Conservation (phyloP, 2,888 invertebrate genomes). For the Phaedon cochleariae region DNA sequence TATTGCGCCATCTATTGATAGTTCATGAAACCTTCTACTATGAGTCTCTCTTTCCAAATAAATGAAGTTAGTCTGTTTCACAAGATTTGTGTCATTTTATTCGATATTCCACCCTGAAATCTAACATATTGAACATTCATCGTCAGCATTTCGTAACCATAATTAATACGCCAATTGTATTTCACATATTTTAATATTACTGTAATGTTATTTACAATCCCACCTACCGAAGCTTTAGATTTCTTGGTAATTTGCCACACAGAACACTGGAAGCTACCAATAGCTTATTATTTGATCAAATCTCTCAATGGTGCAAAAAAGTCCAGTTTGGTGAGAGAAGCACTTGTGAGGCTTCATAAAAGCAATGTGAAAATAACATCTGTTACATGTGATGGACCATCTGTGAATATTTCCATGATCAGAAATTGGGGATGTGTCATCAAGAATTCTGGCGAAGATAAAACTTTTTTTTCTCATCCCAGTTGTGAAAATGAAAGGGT, state of each 20-base stretch:
- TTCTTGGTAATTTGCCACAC: slow-evolving; percentile 18
- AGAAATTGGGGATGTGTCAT: slow-evolving; percentile 31
- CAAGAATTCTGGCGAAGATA: slow-evolving; percentile 13
- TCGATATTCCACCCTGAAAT: not conserved
- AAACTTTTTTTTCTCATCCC: slow-evolving; percentile 34
- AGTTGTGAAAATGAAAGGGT: not conserved
- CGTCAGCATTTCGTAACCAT: too few species aligned
- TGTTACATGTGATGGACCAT: slow-evolving; percentile 41
- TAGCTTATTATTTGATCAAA: slow-evolving; percentile 28
- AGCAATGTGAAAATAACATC: slow-evolving; percentile 32
- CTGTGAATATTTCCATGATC: slow-evolving; percentile 29
- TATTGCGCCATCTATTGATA: too few species aligned
- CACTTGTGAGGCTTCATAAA: slow-evolving; percentile 29
- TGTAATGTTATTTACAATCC: too few species aligned
- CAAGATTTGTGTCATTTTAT: too few species aligned
- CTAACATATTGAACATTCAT: too few species aligned
- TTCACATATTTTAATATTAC: too few species aligned
- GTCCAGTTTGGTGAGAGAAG: slow-evolving; percentile 28
- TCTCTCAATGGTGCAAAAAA: slow-evolving; percentile 25
- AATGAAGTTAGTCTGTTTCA: too few species aligned
- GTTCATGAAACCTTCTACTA: too few species aligned
- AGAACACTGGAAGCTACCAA: slow-evolving; percentile 26
- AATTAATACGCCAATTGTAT: too few species aligned
- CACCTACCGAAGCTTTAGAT: not conserved
- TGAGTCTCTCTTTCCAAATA: too few species aligned